Percentiles rank a stretch among this genome's conserved stretches.
These are phyloP conservation scores for Tenthredo distinguenda DNA, from an alignment of 2,888 invertebrate species.

Conservation along the genomic window DNA sequence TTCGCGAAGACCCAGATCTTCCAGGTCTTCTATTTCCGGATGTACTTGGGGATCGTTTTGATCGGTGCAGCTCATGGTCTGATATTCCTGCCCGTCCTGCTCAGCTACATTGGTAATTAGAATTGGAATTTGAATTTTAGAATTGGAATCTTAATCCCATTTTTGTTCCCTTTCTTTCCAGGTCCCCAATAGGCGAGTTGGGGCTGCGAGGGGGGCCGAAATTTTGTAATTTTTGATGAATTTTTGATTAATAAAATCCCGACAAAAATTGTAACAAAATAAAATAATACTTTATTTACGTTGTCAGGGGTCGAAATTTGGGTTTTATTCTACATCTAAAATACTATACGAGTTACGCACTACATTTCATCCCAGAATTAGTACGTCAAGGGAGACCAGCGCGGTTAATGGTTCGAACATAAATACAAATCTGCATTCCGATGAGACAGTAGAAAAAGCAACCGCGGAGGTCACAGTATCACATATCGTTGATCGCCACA, in stretches of 20 bases:
- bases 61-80: constrained; percentile 96
- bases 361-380: not conserved
- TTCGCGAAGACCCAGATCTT: constrained; percentile 97
- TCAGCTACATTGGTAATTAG: constrained; percentile 86
- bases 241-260: not conserved
- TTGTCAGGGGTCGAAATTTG: not conserved
- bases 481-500: not conserved
- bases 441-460: not conserved
- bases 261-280: not conserved
- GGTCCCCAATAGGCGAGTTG: constrained; percentile 9
- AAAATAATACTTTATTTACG: constrained; percentile 21
- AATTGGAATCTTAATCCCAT: too few species aligned
- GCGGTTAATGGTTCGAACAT: not conserved
- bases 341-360: not conserved
- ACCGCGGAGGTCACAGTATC: not conserved
- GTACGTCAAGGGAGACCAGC: not conserved
- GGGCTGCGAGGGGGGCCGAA: not conserved
- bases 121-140: not conserved
- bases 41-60: constrained; percentile 96
- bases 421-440: not conserved
- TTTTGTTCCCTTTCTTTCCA: not conserved
- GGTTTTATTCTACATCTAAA: not conserved
- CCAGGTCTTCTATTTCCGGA: constrained; percentile 95
- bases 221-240: not conserved
- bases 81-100: constrained; percentile 93